Evolutionary conservation across 2,113 vertebrate species (phyloP), one percentile per base, ranked within the genome.

Genomic region (Percopsis transmontana): DNA sequence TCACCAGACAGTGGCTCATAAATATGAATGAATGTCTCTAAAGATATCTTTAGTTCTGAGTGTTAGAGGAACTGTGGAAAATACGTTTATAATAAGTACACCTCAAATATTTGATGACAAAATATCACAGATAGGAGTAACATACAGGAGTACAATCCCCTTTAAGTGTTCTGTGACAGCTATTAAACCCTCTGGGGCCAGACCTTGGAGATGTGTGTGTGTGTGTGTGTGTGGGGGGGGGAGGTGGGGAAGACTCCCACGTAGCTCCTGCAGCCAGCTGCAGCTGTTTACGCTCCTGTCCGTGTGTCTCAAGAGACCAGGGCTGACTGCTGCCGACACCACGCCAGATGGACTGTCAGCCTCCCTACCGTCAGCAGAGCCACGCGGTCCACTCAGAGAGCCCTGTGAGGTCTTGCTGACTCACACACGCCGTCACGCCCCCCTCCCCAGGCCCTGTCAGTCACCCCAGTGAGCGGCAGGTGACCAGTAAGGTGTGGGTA

Each of bases 341-440:
- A 65, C 62, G 63, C 68, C 85, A 88, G 86, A 87, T 80, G 67
- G 80, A 70, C 66, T 83, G 86, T 85, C 84, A 75, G 59, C 85
- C 87, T 85, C 85, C 70, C 2, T 66, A 72, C 68, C 2, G 82
- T 90, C 77, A 81, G 64, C 65, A 11, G 21, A 85, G 81, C 70
- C 68, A 61, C n/a, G 70, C 10, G 66, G 51, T 77, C 85, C 75
- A 51, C 80, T 82, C 81, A 59, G 21, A 60, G 52, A 76, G 70
- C 48, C 61, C 21, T 20, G n/a, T 42, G 42, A 81, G 85, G 83
- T 81, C 74, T 55, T 39, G 14, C 59, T 65, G 83, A 85, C 83
- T 87, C 77, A 57, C 45, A 70, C 61, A 70, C n/a, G n/a, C n/a
- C n/a, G 72, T 81, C 76, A 79, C 39, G 54, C 60, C 75, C 79